phyloP scores from a whole-genome alignment of 2,888 invertebrate species.

The Leptinotarsa tumamoca region DNA sequence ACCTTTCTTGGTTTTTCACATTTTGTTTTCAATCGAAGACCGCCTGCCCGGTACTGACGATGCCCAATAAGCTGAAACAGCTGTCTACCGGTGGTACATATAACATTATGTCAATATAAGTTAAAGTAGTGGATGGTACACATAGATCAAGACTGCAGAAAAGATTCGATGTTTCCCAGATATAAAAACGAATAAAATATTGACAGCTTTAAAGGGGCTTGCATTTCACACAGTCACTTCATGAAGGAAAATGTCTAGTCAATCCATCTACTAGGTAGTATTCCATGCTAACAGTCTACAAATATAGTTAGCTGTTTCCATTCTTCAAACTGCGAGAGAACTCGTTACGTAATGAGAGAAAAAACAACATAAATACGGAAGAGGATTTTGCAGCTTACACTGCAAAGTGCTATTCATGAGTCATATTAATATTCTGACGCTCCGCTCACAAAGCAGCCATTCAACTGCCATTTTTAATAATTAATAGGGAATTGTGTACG shows the following conservation, averaged over 20 bases:
- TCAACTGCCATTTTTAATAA: conserved; percentile 25
- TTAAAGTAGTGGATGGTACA: no score
- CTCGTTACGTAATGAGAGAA: not conserved
- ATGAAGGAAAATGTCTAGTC: not conserved
- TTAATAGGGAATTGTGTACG: conserved; percentile 18
- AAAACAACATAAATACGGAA: conserved; percentile 9
- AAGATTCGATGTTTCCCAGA: no score
- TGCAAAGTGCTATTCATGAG: conserved; percentile 15
- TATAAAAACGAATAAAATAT: no score
- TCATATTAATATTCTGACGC: conserved; percentile 24
- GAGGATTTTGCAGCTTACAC: conserved; percentile 9
- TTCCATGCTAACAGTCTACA: not conserved
- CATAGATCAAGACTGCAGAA: no score
- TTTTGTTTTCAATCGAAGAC: no score
- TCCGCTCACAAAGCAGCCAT: conserved; percentile 16
- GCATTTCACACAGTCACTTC: no score
- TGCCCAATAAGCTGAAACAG: no score
- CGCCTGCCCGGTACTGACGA: no score
- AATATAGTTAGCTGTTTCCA: not conserved
- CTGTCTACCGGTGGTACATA: no score
- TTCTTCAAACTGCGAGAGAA: not conserved
- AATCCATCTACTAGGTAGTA: not conserved
- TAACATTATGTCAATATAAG: no score
- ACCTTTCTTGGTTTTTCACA: no score
- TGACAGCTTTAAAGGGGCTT: no score